A percentile compares a stretch with the other conserved stretches of the same genome.
These are phyloP conservation scores for Cercopithecus mitis DNA, from an alignment of 2,797 vertebrate genomes.

Conservation along the genomic window DNA sequence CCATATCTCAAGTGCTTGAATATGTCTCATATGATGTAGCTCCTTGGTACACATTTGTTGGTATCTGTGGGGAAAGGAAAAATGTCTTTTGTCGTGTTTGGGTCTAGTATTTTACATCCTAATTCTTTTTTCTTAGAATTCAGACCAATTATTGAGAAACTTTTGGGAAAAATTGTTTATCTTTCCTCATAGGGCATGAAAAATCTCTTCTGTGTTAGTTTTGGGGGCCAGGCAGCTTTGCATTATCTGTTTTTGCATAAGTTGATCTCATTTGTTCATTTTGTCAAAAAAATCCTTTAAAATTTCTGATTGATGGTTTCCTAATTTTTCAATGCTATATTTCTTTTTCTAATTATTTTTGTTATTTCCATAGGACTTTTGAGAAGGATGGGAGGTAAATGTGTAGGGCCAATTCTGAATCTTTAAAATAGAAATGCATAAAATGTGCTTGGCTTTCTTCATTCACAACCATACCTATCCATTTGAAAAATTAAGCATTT, in stretches of 20 bases:
- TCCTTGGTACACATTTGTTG: neutral
- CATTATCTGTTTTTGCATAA: neutral
- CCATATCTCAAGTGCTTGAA: neutral
- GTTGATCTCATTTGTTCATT: neutral
- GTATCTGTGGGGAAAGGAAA: neutral
- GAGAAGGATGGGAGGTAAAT: neutral
- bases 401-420: neutral
- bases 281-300: neutral
- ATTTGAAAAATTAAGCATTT: conserved; percentile 38
- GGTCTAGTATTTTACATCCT: neutral
- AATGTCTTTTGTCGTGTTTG: neutral
- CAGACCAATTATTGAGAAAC: neutral
- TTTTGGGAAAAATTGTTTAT: neutral
- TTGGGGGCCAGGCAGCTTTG: neutral
- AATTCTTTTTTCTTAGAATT: neutral
- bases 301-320: neutral
- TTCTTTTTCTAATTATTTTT: neutral
- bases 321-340: neutral
- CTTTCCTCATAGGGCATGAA: neutral
- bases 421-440: neutral
- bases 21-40: neutral
- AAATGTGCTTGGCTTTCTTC: neutral
- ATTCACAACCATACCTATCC: neutral
- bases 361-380: neutral
- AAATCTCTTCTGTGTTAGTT: neutral